phyloP scores from a whole-genome alignment of 2,797 vertebrate species.

The Sebastes alutus region DNA sequence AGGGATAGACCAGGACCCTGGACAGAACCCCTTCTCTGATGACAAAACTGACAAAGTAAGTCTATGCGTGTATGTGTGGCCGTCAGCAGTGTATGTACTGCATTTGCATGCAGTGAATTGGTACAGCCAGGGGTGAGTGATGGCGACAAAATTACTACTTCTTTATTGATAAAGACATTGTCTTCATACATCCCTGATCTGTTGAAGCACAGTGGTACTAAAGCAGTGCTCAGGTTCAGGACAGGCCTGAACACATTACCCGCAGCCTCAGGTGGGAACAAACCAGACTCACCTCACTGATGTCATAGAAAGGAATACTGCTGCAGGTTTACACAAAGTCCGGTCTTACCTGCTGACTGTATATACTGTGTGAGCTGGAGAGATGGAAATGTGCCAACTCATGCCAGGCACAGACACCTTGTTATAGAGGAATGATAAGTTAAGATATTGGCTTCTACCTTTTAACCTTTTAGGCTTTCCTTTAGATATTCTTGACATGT shows the following conservation, averaged over 20 bases:
- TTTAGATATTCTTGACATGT: not conserved
- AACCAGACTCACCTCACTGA: constrained; percentile 8
- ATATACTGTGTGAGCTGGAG: not conserved
- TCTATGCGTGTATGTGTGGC: not conserved
- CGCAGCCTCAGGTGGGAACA: constrained; percentile 10
- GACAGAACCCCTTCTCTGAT: constrained; percentile 96
- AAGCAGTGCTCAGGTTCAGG: not conserved
- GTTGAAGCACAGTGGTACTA: not conserved
- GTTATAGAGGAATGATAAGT: not conserved
- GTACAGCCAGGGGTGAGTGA: not conserved
- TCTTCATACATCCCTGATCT: not conserved
- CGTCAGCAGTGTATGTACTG: not conserved
- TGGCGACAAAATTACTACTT: not conserved
- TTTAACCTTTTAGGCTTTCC: not conserved
- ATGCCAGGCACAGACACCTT: not conserved
- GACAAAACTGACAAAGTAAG: constrained; percentile 96
- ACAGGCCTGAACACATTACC: constrained; percentile 48
- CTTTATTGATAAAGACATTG: not conserved
- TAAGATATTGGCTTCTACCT: not conserved
- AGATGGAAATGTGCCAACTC: not conserved
- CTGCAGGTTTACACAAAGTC: constrained; percentile 15
- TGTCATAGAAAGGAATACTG: not conserved
- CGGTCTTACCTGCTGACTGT: not conserved
- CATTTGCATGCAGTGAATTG: not conserved
- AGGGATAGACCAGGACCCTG: constrained; percentile 96